phyloP scores from a whole-genome alignment of 2,888 invertebrate genomes.

The Dryadula phaetusa region DNA sequence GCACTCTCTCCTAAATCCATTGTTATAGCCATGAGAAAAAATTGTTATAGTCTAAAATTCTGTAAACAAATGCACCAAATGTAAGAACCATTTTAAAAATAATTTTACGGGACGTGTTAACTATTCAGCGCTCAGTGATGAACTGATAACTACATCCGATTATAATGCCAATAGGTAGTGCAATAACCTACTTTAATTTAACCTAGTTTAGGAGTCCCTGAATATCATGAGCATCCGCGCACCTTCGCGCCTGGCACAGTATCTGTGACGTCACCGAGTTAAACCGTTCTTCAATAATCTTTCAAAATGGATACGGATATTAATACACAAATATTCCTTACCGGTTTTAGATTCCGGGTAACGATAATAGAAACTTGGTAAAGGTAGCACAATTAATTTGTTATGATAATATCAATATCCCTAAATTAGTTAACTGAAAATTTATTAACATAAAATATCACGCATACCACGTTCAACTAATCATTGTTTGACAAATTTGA shows the following conservation, averaged over 20 bases:
- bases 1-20: constrained; percentile 78
- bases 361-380: constrained; percentile 66
- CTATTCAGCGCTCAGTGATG: constrained; percentile 56
- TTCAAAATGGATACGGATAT: constrained; percentile 72
- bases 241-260: constrained; percentile 78
- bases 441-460: constrained; percentile 32
- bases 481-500: constrained; percentile 31
- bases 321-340: constrained; percentile 75
- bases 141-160: constrained; percentile 66
- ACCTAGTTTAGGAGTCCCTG: constrained; percentile 78
- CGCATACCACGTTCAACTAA: constrained; percentile 17
- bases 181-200: constrained; percentile 83
- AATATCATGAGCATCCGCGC: constrained; percentile 72
- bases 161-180: constrained; percentile 59
- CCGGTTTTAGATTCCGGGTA: constrained; percentile 56
- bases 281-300: constrained; percentile 64
- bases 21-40: constrained; percentile 76
- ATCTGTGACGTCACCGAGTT: constrained; percentile 73
- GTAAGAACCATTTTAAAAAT: constrained; percentile 55
- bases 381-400: constrained; percentile 58
- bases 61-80: constrained; percentile 58
- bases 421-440: constrained; percentile 34
- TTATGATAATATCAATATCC: constrained; percentile 46
- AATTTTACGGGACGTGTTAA: constrained; percentile 58
- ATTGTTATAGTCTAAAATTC: constrained; percentile 54